Conservation (phyloP, 2,797 vertebrate species). For the Hydrolagus colliei region DNA sequence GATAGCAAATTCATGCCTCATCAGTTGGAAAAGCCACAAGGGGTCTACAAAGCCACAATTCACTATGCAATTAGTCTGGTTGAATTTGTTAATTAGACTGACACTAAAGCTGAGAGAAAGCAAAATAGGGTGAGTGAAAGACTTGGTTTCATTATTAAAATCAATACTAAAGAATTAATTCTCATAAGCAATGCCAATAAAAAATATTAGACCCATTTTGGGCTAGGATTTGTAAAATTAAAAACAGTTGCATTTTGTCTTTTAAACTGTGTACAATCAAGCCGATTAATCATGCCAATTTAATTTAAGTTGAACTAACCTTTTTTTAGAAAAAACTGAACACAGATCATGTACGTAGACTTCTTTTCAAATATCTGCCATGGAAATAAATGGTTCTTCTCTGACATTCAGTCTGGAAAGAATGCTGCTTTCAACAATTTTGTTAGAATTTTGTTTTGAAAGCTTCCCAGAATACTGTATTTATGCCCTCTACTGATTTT, state of each 20-base stretch:
- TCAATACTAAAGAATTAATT: slow-evolving; percentile 4
- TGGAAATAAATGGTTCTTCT: background rate
- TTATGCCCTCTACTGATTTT: background rate
- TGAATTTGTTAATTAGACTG: background rate
- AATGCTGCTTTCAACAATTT: background rate
- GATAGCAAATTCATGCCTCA: background rate
- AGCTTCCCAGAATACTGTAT: background rate
- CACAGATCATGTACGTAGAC: too few relatives aligned
- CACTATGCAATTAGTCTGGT: background rate
- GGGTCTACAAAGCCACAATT: background rate
- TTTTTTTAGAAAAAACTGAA: background rate
- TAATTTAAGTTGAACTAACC: background rate
- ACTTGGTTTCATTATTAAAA: background rate
- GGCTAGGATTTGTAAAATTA: background rate
- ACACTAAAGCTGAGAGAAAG: background rate
- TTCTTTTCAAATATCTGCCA: too few relatives aligned
- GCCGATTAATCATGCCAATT: background rate
- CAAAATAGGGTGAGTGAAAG: background rate
- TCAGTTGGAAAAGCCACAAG: background rate
- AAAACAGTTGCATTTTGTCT: background rate
- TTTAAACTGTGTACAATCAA: background rate
- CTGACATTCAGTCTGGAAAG: background rate
- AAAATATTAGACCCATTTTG: background rate
- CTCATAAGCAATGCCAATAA: background rate
- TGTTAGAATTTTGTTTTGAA: background rate